Evolutionary conservation across 2,797 vertebrate species (phyloP), one percentile per base, ranked within the genome.

Genomic region (Melanitta fusca): DNA sequence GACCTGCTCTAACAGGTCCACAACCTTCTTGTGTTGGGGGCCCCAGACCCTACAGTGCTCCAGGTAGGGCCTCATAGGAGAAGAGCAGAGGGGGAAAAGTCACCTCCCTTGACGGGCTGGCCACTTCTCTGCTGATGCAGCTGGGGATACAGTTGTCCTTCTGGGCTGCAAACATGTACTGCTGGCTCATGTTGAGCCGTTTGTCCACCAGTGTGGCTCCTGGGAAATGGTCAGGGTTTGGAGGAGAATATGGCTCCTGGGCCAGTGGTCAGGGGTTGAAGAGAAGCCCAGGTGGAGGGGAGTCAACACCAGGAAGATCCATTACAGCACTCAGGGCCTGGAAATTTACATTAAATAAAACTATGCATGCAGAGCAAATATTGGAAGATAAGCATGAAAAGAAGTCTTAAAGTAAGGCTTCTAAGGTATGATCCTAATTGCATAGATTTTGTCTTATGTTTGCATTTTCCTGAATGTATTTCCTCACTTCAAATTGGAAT

Each of bases 251-350:
- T 18, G 13, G 3, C 10, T 77, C 13, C 32, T 73, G 21, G 22
- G 30, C 3, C 12, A 39, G 49, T 3, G 20, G 20, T 3, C 10
- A 41, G 11, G 8, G 19, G 6, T 3, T 74, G 13, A 1, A 8
- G 32, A 18, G 3, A 54, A 9, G 3, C 6, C 9, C 0, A 0
- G 5, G 2, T 3, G 3, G 16, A 66, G 4, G 1, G 6, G 3
- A 36, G 7, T 8, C 13, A 73, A 15, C 5, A 53, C 8, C 28
- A 72, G 3, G 24, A 11, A 47, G 4, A 4, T 7, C 8, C 6
- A 6, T 34, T 21, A 30, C 4, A 75, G 0, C 3, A 28, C n/a
- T 73, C 41, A 19, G 22, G 1, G 5, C n/a, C 4, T 38, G 6
- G 20, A 2, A 85, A 54, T 21, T 73, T 80, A 62, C 3, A 2